phyloP scores from a whole-genome alignment of 2,113 vertebrate species.

The Baryphthengus martii region DNA sequence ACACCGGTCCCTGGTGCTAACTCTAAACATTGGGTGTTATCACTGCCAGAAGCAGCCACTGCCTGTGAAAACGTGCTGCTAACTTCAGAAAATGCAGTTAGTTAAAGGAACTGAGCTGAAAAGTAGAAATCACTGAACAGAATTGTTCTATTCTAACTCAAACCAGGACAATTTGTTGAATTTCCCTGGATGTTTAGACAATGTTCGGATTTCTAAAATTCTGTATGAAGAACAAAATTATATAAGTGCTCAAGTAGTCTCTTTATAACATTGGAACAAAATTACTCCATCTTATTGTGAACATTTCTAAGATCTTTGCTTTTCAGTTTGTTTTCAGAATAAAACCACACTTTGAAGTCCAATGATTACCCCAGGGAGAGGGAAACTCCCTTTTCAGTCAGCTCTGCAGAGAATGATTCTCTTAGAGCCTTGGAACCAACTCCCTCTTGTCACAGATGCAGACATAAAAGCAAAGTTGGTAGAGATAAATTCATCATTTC shows the following conservation, averaged over 20 bases:
- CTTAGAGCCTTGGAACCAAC: not conserved
- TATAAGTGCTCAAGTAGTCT: not conserved
- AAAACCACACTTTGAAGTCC: not conserved
- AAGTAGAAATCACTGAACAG: too few species aligned
- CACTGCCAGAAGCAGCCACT: too few species aligned
- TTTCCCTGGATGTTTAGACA: not conserved
- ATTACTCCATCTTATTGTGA: not conserved
- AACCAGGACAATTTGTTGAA: not conserved
- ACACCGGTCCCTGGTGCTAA: too few species aligned
- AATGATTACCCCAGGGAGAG: not conserved
- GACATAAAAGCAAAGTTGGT: not conserved
- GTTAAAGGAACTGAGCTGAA: too few species aligned
- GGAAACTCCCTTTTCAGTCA: not conserved
- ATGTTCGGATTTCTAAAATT: not conserved
- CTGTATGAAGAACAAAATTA: not conserved
- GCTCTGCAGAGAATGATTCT: not conserved
- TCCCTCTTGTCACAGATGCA: not conserved
- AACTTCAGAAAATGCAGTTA: too few species aligned
- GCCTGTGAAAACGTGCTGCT: too few species aligned
- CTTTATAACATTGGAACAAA: not conserved
- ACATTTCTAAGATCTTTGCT: not conserved
- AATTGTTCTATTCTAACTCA: too few species aligned
- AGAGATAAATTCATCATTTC: not conserved
- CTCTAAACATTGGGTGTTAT: too few species aligned
- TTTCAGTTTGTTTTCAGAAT: not conserved